Percentiles rank a stretch among this genome's conserved stretches.
These are phyloP conservation scores for Bothrops jararaca DNA, from an alignment of 2,113 vertebrate species.

Conservation along the genomic window DNA sequence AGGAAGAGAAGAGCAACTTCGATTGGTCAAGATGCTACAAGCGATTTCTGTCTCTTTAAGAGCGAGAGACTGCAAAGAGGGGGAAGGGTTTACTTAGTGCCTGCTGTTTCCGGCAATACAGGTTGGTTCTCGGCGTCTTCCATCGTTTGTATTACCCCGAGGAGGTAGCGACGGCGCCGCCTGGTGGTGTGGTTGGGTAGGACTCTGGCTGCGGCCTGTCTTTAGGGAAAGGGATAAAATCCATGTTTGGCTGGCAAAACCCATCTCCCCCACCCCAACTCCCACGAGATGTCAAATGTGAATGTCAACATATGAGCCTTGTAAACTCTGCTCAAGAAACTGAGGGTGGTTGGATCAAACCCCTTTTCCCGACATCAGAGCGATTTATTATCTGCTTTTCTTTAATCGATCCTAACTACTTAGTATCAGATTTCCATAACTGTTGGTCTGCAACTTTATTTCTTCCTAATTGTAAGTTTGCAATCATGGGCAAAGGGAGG, in stretches of 20 bases:
- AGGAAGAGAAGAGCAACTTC: background rate
- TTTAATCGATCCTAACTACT: background rate
- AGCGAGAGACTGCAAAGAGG: background rate
- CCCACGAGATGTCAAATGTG: background rate
- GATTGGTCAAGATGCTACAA: background rate
- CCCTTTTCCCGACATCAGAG: background rate
- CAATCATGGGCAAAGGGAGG: background rate
- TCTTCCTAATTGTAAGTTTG: background rate
- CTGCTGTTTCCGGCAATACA: constrained; percentile 21
- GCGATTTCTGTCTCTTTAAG: background rate
- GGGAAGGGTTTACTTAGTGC: background rate
- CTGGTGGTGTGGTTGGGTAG: background rate
- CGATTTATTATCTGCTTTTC: background rate
- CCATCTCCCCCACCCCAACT: rapidly evolving
- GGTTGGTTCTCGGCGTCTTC: background rate
- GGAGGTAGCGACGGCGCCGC: constrained; percentile 14
- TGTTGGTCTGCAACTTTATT: background rate
- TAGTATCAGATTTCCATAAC: background rate
- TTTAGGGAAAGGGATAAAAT: too few species aligned
- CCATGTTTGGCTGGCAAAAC: background rate
- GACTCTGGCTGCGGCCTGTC: background rate
- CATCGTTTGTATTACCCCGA: background rate
- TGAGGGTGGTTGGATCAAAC: background rate
- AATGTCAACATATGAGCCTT: background rate
- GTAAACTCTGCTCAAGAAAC: background rate